Percentiles rank a stretch among this genome's conserved stretches.
Conservation (phyloP, 2,113 vertebrate genomes). For the Brachypodius melanocephalos region DNA sequence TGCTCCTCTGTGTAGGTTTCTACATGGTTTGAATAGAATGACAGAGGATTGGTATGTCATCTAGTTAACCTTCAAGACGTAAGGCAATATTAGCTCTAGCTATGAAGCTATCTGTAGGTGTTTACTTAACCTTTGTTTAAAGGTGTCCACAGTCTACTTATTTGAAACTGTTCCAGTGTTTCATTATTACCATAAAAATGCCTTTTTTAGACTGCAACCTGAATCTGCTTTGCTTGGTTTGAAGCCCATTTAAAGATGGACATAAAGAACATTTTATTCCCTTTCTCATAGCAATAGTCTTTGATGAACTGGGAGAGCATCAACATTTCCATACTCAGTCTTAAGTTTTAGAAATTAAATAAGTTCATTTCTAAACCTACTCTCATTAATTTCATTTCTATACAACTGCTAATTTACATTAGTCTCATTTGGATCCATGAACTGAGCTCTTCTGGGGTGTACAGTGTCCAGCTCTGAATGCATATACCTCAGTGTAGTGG, state of each 20-base stretch:
- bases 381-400: background rate
- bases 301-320: background rate
- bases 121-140: background rate
- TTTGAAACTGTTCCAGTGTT: background rate
- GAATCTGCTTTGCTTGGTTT: background rate
- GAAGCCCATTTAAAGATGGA: background rate
- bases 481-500: too few species aligned
- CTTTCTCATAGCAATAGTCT: background rate
- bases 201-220: background rate
- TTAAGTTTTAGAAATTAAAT: background rate
- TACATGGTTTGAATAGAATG: background rate
- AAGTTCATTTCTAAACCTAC: rapidly evolving
- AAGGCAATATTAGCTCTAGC: background rate
- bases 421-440: background rate
- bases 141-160: background rate
- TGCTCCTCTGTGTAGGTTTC: background rate
- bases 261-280: background rate
- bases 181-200: background rate
- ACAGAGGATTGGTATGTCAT: background rate
- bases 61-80: background rate
- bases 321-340: background rate
- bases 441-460: background rate
- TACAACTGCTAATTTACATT: background rate
- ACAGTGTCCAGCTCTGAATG: background rate
- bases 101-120: background rate